These are phyloP conservation scores for Diadegma fenestrale DNA, from an alignment of 2,888 invertebrate genomes.

Conservation along the genomic window DNA sequence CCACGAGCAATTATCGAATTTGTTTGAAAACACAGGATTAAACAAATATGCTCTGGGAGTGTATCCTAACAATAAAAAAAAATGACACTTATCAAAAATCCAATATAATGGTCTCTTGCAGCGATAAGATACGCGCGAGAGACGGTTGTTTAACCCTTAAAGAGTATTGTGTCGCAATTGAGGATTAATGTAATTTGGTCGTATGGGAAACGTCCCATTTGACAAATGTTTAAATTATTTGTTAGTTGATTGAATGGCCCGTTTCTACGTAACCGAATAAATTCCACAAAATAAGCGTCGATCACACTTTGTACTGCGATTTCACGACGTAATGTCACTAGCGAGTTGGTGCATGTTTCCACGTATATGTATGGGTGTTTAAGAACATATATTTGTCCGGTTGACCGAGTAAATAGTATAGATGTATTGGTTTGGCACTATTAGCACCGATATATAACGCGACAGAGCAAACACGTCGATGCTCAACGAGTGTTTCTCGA, in stretches of 20 bases:
- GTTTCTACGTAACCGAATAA: constrained; percentile 38
- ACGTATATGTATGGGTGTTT: neutral
- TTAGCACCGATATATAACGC: constrained; percentile 39
- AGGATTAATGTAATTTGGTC: neutral
- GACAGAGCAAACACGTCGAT: constrained; percentile 39
- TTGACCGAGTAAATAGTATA: constrained; percentile 36
- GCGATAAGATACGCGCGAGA: neutral
- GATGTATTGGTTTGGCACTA: constrained; percentile 20
- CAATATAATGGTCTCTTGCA: neutral
- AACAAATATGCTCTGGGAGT: neutral
- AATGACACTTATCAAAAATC: neutral
- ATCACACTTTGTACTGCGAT: constrained; percentile 47
- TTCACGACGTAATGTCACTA: constrained; percentile 39
- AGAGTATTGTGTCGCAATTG: neutral
- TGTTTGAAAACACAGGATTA: neutral
- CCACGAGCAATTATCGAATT: neutral
- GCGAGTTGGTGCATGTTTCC: neutral
- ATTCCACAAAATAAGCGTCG: constrained; percentile 56
- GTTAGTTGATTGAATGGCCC: constrained; percentile 15
- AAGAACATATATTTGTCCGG: constrained; percentile 15
- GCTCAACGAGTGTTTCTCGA: constrained; percentile 68
- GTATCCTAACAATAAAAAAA: neutral
- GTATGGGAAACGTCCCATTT: neutral
- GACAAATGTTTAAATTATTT: constrained; percentile 4
- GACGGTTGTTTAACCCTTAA: neutral